Evolutionary conservation across 2,113 vertebrate genomes (phyloP).

Genomic region (Phaetusa simplex): DNA sequence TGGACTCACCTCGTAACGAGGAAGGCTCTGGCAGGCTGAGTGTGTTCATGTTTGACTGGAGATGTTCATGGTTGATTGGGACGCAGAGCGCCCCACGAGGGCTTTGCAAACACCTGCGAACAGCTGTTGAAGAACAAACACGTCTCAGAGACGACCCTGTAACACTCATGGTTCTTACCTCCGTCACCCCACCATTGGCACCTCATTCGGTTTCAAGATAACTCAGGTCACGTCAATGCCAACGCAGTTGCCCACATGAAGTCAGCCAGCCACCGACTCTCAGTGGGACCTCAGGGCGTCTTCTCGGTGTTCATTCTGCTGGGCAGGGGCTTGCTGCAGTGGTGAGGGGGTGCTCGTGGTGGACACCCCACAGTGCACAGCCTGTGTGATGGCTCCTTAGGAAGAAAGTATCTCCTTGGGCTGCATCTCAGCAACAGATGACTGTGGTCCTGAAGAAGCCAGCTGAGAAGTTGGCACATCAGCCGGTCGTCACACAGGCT

Average conservation of each 20-base stretch:
- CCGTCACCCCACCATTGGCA: background rate
- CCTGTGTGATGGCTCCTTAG: background rate
- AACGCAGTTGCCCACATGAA: background rate
- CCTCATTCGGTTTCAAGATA: background rate
- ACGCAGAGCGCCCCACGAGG: background rate
- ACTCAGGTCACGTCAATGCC: background rate
- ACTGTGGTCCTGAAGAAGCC: background rate
- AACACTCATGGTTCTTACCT: background rate
- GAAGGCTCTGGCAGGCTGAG: background rate
- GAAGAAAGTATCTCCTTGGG: background rate
- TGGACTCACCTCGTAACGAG: background rate
- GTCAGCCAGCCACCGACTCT: background rate
- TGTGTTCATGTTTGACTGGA: background rate
- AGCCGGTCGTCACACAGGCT: background rate
- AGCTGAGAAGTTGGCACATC: background rate
- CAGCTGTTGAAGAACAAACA: background rate
- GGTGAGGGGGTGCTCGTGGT: background rate
- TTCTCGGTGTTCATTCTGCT: background rate
- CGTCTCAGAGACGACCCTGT: background rate
- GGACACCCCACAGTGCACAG: background rate
- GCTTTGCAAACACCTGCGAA: background rate
- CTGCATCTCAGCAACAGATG: background rate
- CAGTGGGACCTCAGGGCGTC: background rate
- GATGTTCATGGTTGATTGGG: background rate
- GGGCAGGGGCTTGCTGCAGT: rapidly evolving